Evolutionary conservation across 2,797 vertebrate species (phyloP), one percentile per base, ranked within the genome.

Genomic region (Cryptoblepharus egeriae): DNA sequence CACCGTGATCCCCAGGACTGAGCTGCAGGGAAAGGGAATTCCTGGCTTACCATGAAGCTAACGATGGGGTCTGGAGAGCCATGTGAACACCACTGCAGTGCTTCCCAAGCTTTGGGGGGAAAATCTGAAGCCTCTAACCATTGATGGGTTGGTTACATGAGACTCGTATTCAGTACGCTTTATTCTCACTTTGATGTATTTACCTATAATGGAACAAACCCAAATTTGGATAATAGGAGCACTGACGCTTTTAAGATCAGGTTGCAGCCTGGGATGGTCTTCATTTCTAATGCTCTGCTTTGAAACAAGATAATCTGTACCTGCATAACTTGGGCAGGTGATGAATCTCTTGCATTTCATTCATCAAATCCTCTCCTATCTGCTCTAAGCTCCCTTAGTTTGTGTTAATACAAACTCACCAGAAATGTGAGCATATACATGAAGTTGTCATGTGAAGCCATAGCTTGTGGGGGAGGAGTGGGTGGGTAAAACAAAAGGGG

Each of bases 391-490:
- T 49, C 45, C 32, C 85, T 81, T 81, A 30, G 30, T 76, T 79
- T 8, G 1, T 1, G 26, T 79, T 78, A 70, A 32, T 10, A 3
- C 61, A 87, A 79, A 9, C 39, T 28, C 75, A 84, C 15, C 91
- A 88, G 45, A 26, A 57, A 13, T 55, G 63, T 26, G 15, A 5
- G 18, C n/a, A 18, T 77, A 60, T 84, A 32, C 75, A 55, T 22
- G 5, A 11, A 84, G 69, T 15, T 52, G 20, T 77, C 9, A 8
- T 58, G n/a, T 58, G 22, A 58, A 58, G 0, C 26, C 63, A 20
- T 74, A 86, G 80, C 72, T 65, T 90, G 85, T 9, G n/a, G n/a
- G n/a, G n/a, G n/a, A n/a, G n/a, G n/a, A 26, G 64, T 9, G 32
- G 77, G 80, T n/a, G 84, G 72, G 30, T 55, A 80, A 20, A 9